Evolutionary conservation across 2,113 vertebrate species (phyloP).

Genomic region (Nicator chloris): DNA sequence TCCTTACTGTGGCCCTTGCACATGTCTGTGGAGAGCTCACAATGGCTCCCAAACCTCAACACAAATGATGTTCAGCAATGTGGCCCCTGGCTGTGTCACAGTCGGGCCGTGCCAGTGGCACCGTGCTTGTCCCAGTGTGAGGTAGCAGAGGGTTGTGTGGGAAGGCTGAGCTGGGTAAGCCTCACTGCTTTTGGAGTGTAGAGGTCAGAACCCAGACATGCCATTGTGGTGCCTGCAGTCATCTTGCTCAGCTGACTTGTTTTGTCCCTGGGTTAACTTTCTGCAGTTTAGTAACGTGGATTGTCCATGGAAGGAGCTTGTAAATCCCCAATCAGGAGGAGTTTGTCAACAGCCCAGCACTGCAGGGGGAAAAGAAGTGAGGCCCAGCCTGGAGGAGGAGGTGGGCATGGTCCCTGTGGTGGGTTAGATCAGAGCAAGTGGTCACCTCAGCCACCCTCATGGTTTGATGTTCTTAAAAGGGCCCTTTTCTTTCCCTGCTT

Average conservation of each 20-base stretch:
- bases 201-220: background rate
- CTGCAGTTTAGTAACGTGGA: background rate
- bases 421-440: background rate
- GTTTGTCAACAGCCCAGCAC: background rate
- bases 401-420: background rate
- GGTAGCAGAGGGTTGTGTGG: background rate
- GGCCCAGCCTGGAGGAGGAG: background rate
- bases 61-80: background rate
- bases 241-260: background rate
- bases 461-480: background rate
- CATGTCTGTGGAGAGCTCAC: background rate
- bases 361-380: background rate
- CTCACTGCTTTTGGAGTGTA: background rate
- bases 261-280: background rate
- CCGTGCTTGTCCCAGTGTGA: fast-evolving
- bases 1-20: background rate
- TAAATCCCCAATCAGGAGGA: background rate
- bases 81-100: background rate
- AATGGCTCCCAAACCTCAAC: background rate
- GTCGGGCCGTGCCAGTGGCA: fast-evolving
- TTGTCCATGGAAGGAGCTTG: background rate
- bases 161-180: background rate
- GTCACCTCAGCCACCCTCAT: background rate
- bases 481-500: background rate
- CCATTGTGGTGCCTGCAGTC: background rate